Conservation (phyloP, 2,888 invertebrate genomes). For the Tetranychus piercei region DNA sequence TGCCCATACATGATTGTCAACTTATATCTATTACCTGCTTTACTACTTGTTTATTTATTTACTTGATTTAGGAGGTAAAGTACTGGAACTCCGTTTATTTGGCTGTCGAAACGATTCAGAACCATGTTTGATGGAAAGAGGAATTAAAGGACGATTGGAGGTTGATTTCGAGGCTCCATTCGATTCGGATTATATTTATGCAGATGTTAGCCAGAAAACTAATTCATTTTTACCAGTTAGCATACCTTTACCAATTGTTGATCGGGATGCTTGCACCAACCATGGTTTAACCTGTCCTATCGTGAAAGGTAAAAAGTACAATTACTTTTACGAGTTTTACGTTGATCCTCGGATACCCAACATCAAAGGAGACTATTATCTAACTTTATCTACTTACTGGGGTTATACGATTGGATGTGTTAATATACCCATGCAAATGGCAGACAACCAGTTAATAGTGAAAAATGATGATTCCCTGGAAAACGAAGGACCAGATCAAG, state of each 20-base stretch:
- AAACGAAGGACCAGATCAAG: neutral
- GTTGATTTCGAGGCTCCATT: slow-evolving; percentile 12
- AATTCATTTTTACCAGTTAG: neutral
- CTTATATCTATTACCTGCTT: neutral
- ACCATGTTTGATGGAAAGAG: slow-evolving; percentile 5
- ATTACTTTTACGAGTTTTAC: neutral
- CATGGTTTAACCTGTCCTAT: slow-evolving; percentile 7
- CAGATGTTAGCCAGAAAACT: neutral
- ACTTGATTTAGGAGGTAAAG: neutral
- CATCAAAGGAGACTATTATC: slow-evolving; percentile 6
- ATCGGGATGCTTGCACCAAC: slow-evolving; percentile 3
- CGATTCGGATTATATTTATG: slow-evolving; percentile 1
- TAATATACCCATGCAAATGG: neutral
- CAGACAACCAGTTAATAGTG: neutral
- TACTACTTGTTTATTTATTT: neutral
- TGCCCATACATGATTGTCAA: neutral
- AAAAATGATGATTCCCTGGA: neutral
- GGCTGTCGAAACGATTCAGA: neutral
- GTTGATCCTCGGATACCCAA: neutral
- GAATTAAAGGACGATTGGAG: slow-evolving; percentile 4
- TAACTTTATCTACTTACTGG: neutral
- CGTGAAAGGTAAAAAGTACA: neutral
- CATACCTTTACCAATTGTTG: neutral
- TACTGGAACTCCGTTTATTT: neutral
- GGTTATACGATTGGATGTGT: slow-evolving; percentile 2